These are phyloP conservation scores for Emys orbicularis DNA, from an alignment of 2,797 vertebrate genomes.

Conservation along the genomic window DNA sequence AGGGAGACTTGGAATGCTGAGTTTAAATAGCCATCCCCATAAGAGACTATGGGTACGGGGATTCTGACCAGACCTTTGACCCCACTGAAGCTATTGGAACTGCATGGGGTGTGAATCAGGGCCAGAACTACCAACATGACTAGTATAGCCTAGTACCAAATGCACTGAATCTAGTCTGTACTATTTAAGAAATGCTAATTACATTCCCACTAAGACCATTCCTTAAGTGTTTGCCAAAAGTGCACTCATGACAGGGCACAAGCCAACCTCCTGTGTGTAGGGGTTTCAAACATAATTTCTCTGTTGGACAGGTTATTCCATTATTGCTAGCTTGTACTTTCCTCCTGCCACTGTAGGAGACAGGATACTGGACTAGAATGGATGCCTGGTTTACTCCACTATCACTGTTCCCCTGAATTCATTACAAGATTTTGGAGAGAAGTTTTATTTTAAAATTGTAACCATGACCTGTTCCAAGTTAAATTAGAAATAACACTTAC, in stretches of 20 bases:
- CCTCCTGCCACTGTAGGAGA: constrained; percentile 9
- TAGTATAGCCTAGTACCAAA: accelerated
- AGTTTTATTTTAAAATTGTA: constrained; percentile 27
- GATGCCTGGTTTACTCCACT: neutral
- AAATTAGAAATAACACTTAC: constrained; percentile 6
- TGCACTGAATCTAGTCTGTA: accelerated
- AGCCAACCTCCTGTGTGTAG: accelerated
- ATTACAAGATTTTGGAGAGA: neutral
- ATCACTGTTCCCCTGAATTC: neutral
- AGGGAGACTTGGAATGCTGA: neutral
- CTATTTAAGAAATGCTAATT: neutral
- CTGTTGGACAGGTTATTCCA: neutral
- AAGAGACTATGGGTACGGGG: neutral
- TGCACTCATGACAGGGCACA: neutral
- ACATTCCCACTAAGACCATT: neutral
- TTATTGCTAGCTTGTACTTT: neutral
- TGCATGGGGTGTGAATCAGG: neutral
- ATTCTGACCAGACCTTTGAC: neutral
- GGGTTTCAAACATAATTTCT: neutral
- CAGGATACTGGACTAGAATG: neutral
- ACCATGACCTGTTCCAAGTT: neutral
- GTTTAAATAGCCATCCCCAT: neutral
- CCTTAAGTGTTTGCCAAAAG: neutral
- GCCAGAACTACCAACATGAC: neutral
- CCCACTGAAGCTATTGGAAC: neutral